phyloP scores from a whole-genome alignment of 1,140 invertebrate genomes.

The Frieseomelitta varia region DNA sequence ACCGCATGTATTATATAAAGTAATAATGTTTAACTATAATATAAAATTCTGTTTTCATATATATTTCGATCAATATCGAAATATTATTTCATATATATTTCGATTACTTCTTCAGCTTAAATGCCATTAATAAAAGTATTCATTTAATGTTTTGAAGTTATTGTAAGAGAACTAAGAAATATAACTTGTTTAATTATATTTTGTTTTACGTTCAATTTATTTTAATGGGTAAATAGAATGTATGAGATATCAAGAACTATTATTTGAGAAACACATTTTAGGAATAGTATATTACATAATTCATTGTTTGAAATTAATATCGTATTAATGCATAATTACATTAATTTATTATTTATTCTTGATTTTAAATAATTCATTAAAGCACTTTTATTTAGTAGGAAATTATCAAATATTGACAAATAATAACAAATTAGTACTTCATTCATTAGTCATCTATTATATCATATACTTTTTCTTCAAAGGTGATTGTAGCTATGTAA shows the following conservation, averaged over 20 bases:
- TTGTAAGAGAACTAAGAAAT: neutral
- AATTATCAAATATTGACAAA: neutral
- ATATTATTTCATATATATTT: no score
- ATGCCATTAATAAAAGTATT: neutral
- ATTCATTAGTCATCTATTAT: neutral
- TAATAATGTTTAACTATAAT: neutral
- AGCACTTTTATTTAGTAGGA: neutral
- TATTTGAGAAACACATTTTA: neutral
- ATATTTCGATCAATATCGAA: neutral
- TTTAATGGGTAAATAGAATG: neutral
- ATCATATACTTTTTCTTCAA: neutral
- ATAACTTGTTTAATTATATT: neutral
- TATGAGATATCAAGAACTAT: neutral
- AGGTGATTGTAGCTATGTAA: neutral
- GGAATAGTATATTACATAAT: neutral
- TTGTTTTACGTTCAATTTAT: neutral
- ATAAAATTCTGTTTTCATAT: neutral
- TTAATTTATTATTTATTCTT: neutral
- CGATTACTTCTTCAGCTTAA: neutral
- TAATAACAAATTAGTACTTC: neutral
- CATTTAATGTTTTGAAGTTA: neutral
- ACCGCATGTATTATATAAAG: neutral
- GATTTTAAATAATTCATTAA: neutral
- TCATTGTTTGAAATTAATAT: neutral
- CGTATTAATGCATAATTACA: neutral